Evolutionary conservation across 2,888 invertebrate genomes (phyloP), one percentile per base, ranked within the genome.

Genomic region (Cephus spinipes): DNA sequence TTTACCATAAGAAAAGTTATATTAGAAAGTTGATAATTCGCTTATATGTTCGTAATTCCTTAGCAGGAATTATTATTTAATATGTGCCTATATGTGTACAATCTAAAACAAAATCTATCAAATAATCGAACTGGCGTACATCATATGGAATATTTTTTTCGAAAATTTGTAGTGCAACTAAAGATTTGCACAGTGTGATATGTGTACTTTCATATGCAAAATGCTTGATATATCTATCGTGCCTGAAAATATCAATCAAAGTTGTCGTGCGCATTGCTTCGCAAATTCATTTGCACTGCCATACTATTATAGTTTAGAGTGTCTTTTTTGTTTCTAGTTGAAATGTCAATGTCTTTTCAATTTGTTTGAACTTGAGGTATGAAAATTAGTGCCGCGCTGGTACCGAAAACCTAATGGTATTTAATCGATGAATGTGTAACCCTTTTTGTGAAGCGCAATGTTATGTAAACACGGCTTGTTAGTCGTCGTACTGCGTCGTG

Each of bases 401-500:
- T 55, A 55, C 9, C 23, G 55, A 55, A 55, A 55, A 55, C 9
- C 23, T 71, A 71, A 71, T 71, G 33, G 33, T 71, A 32, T 71
- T 71, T 79, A 81, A 83, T 82, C 80, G 83, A 83, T 85, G 79
- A 85, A 84, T 86, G 84, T 85, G 83, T 87, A 85, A 86, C 85
- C 85, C 85, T 86, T 87, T 86, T 86, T 88, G 85, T 86, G 82
- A 86, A 87, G 86, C 82, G 86, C 83, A 86, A 85, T 85, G 84
- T 87, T 86, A 83, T 85, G 86, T 88, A 85, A 87, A 85, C 86
- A 85, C 83, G 90, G 90, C 89, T 89, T 88, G 90, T 90, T 89
- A 89, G 89, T 90, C 89, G 90, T 90, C 90, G 90, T 90, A 90
- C 90, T 90, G 89, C 87, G 89, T 90, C 89, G 89, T 88, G 90